Evolutionary conservation across 2,888 invertebrate genomes (phyloP).

Genomic region (Drosophila pseudotakahashii): DNA sequence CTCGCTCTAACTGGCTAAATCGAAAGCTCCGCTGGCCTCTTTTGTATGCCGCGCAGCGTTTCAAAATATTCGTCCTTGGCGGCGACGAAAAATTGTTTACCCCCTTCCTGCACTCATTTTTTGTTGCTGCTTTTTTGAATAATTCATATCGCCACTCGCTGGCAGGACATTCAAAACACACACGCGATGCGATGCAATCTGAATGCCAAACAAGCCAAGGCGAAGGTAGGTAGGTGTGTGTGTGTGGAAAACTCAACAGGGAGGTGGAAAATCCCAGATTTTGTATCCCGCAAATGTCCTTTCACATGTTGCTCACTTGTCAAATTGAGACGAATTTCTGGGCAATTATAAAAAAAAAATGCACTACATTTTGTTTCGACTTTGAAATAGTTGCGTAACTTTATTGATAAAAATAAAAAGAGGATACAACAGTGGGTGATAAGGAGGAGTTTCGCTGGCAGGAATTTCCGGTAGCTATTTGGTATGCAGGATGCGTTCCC

Average conservation of each 20-base stretch:
- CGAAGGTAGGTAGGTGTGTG: slow-evolving; percentile 42
- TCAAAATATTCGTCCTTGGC: slow-evolving; percentile 82
- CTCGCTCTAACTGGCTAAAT: slow-evolving; percentile 69
- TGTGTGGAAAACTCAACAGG: slow-evolving; percentile 8
- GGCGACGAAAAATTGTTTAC: slow-evolving; percentile 71
- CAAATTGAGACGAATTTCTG: slow-evolving; percentile 69
- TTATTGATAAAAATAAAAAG: slow-evolving; percentile 57
- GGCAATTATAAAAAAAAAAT: slow-evolving; percentile 64
- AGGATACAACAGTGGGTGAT: not conserved
- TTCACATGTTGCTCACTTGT: slow-evolving; percentile 70
- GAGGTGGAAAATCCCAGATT: slow-evolving; percentile 18
- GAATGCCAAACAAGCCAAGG: slow-evolving; percentile 79
- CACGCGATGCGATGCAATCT: slow-evolving; percentile 82
- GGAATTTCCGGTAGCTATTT: slow-evolving; percentile 60
- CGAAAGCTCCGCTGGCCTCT: slow-evolving; percentile 61
- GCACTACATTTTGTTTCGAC: slow-evolving; percentile 45
- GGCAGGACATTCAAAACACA: slow-evolving; percentile 84
- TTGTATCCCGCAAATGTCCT: slow-evolving; percentile 25
- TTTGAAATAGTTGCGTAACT: slow-evolving; percentile 63
- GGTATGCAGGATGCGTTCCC: slow-evolving; percentile 71
- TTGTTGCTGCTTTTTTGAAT: slow-evolving; percentile 80
- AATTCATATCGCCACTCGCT: slow-evolving; percentile 83
- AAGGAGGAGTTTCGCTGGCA: slow-evolving; percentile 7
- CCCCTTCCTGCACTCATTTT: slow-evolving; percentile 9
- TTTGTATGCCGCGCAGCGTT: slow-evolving; percentile 81